Evolutionary conservation across 1,140 invertebrate genomes (phyloP), one percentile per base, ranked within the genome.

Genomic region (Harlomillsia oculata): DNA sequence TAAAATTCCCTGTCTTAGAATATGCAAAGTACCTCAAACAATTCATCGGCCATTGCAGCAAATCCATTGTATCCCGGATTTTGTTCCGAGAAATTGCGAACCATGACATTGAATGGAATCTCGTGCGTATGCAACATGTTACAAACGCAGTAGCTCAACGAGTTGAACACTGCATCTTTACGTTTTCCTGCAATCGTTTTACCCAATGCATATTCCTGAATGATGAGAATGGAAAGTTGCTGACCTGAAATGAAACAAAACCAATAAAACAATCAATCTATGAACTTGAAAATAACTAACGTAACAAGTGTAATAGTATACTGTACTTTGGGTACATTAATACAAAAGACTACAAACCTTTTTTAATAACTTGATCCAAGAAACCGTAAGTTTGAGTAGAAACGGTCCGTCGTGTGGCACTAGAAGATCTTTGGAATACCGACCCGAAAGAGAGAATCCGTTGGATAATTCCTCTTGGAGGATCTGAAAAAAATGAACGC

Each of bases 81-180:
- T 55, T 78, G 74, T 16, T n/a, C n/a, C n/a, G n/a, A n/a, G n/a
- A 80, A 64, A 66, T 77, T 72, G 52, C 75, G 77, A 2, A 80
- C 76, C 77, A 80, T 79, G 56, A 76, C 77, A 52, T 75, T 76
- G 56, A 81, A 79, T 6, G 77, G 68, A 46, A 79, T 77, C 53
- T 75, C 74, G 67, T 81, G 79, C 60, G 78, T 76, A 39, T 76
- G 74, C 9, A 77, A 67, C 70, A 77, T 74, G 39, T 74, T 73
- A 62, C 69, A 72, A 4, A 77, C 75, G 64, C 73, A 75, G 58
- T 72, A 70, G 20, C 74, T 67, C 68, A 77, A 70, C 14, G 67
- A 61, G 25, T 64, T 54, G 23, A 62, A 64, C 8, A 69, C 64
- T 25, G 63, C 51, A 56, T 66, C 61, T 16, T 36, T 46, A 1